Evolutionary conservation across 1,140 invertebrate genomes (phyloP).

Genomic region (Bombus impatiens): DNA sequence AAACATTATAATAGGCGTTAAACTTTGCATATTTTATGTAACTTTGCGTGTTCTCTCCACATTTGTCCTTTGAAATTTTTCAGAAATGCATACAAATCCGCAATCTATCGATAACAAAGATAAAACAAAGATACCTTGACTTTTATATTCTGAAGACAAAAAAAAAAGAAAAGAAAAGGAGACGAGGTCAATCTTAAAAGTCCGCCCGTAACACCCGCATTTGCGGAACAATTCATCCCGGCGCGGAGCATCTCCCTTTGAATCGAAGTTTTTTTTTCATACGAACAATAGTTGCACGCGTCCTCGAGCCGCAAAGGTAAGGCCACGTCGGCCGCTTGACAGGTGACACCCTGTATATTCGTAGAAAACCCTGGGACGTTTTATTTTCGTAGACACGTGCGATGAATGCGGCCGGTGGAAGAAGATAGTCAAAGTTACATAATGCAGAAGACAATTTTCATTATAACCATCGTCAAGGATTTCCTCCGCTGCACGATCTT

Average conservation of each 20-base stretch:
- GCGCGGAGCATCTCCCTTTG: background rate
- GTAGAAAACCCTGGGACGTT: conserved; percentile 18
- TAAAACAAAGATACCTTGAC: background rate
- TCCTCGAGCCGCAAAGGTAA: conserved; percentile 31
- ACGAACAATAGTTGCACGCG: conserved; percentile 9
- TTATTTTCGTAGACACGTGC: conserved; percentile 12
- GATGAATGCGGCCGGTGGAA: conserved; percentile 9
- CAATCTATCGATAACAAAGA: too few species aligned
- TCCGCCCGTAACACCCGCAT: background rate
- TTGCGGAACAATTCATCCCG: background rate
- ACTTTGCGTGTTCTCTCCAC: too few species aligned
- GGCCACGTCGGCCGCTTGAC: conserved; percentile 9
- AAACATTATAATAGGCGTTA: too few species aligned
- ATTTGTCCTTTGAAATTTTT: too few species aligned
- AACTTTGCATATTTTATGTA: too few species aligned
- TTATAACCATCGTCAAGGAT: conserved; percentile 18
- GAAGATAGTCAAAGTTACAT: background rate
- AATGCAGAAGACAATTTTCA: conserved; percentile 11
- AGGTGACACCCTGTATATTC: conserved; percentile 19
- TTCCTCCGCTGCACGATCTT: background rate
- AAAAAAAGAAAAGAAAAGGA: too few species aligned
- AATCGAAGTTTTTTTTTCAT: background rate
- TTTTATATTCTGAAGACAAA: background rate
- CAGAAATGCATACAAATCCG: too few species aligned
- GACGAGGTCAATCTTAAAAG: background rate